Evolutionary conservation across 2,888 invertebrate species (phyloP).

Genomic region (Drosophila lutescens): DNA sequence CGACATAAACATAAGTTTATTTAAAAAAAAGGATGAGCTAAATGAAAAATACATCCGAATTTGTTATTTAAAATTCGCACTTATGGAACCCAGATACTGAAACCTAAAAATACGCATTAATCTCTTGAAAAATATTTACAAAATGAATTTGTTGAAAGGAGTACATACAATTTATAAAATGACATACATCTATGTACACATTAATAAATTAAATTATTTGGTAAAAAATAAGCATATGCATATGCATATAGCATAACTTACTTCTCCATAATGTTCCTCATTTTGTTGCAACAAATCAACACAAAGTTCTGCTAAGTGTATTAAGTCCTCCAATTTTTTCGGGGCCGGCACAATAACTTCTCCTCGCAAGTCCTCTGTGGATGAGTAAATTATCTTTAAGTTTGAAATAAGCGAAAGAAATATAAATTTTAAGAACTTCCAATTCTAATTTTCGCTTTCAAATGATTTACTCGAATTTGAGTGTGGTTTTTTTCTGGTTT

Average conservation of each 20-base stretch:
- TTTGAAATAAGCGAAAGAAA: neutral
- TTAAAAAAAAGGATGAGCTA: neutral
- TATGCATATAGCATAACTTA: constrained; percentile 84
- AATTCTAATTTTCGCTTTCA: no score
- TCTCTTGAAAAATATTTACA: no score
- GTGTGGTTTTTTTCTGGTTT: no score
- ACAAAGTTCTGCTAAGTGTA: constrained; percentile 98
- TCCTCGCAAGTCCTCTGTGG: constrained; percentile 91
- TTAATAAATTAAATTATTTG: neutral
- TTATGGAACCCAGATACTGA: neutral
- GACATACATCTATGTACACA: neutral
- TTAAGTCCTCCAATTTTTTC: constrained; percentile 97
- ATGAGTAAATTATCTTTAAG: neutral
- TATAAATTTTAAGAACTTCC: no score
- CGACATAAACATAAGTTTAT: no score
- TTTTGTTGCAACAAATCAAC: constrained; percentile 99
- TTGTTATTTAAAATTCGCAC: neutral
- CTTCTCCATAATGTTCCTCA: constrained; percentile 99
- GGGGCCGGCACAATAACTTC: constrained; percentile 92
- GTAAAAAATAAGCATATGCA: neutral
- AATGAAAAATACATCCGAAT: neutral
- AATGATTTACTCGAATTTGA: no score
- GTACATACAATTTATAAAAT: neutral
- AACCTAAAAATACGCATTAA: neutral
- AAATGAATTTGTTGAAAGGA: no score